phyloP scores from a whole-genome alignment of 2,113 vertebrate species.

The Oncorhynchus keta region DNA sequence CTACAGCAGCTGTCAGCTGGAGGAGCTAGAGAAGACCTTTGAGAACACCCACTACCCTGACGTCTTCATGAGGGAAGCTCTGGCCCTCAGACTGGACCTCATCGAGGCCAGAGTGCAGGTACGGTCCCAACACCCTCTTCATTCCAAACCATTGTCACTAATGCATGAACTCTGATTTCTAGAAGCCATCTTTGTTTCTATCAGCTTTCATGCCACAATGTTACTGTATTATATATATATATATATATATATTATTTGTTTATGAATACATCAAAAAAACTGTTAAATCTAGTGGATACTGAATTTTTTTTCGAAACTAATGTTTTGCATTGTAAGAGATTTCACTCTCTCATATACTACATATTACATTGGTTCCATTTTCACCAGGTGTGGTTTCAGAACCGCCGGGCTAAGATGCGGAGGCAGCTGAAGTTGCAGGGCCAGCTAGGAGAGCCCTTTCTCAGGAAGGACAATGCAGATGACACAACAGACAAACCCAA shows the following conservation, averaged over 20 bases:
- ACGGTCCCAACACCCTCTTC: background rate
- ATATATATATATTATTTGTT: too few species aligned
- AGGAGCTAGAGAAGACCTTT: conserved; percentile 84
- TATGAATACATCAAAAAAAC: too few species aligned
- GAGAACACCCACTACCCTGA: conserved; percentile 83
- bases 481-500: conserved; percentile 9
- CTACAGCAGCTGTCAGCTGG: conserved; percentile 87
- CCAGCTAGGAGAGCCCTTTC: conserved; percentile 35
- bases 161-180: too few species aligned
- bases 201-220: background rate
- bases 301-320: fast-evolving
- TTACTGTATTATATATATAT: too few species aligned
- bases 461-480: conserved; percentile 32
- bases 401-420: conserved; percentile 83
- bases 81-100: conserved; percentile 82
- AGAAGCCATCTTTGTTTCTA: background rate
- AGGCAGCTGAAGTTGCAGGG: conserved; percentile 78
- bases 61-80: conserved; percentile 83
- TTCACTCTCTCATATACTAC: background rate
- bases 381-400: conserved; percentile 83
- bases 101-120: conserved; percentile 85
- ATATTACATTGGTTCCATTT: background rate
- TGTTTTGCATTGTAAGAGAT: background rate
- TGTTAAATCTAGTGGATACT: too few species aligned
- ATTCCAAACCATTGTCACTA: background rate